Evolutionary conservation across 1,140 invertebrate genomes (phyloP).

Genomic region (Cherax destructor): DNA sequence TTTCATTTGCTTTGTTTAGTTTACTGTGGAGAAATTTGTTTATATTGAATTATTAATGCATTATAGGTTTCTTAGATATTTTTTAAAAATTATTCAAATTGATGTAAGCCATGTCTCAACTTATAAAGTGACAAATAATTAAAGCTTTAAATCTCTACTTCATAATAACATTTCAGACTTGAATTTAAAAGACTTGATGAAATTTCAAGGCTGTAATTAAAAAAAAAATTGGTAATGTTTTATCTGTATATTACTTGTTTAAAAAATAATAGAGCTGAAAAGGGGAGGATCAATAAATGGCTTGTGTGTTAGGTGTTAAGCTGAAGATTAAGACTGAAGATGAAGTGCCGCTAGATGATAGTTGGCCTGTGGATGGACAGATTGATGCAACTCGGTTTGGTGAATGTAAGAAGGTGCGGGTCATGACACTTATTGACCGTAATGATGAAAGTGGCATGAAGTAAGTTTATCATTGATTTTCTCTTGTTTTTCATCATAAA

Average conservation of each 20-base stretch:
- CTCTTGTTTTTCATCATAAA: neutral
- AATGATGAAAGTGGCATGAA: conserved; percentile 49
- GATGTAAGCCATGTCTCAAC: no score
- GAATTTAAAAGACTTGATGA: no score
- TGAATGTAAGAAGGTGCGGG: conserved; percentile 40
- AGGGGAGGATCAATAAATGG: neutral
- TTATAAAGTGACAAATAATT: no score
- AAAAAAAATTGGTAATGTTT: no score
- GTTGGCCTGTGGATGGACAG: neutral
- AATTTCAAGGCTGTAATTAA: neutral
- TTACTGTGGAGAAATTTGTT: neutral
- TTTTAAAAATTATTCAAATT: no score
- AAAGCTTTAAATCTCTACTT: no score
- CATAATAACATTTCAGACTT: no score
- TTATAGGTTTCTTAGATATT: no score
- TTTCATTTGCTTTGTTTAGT: neutral
- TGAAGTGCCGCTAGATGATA: neutral
- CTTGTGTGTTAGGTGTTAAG: conserved; percentile 10
- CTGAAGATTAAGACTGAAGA: conserved; percentile 22
- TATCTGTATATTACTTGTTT: no score
- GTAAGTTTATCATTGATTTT: neutral
- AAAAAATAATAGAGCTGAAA: no score
- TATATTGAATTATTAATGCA: neutral
- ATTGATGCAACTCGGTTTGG: conserved; percentile 2
- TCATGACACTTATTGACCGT: conserved; percentile 52